Percentiles rank a stretch among this genome's conserved stretches.
These are phyloP conservation scores for Amorpha juglandis DNA, from an alignment of 2,888 invertebrate species.

Conservation along the genomic window DNA sequence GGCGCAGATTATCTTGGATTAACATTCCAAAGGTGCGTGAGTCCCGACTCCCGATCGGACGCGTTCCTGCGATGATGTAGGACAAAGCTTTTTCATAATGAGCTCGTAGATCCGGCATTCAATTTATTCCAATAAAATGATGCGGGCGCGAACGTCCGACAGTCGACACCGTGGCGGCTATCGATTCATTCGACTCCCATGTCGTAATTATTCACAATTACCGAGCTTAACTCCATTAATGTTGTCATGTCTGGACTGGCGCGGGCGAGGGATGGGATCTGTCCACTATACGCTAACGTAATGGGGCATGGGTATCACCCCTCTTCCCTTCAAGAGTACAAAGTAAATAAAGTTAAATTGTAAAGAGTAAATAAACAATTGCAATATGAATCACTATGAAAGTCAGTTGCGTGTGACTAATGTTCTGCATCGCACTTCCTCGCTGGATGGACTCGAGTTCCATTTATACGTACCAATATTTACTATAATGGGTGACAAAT, in stretches of 20 bases:
- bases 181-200: conserved; percentile 56
- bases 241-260: conserved; percentile 45
- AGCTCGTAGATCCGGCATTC: conserved; percentile 59
- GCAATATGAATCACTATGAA: conserved; percentile 24
- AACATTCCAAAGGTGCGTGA: conserved; percentile 70
- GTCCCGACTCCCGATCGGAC: conserved; percentile 53
- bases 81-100: conserved; percentile 66
- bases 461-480: conserved; percentile 7
- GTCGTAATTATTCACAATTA: conserved; percentile 73
- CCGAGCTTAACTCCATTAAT: conserved; percentile 58
- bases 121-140: conserved; percentile 79
- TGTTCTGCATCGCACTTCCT: conserved; percentile 22
- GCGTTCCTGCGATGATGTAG: conserved; percentile 52
- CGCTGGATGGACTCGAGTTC: conserved; percentile 9
- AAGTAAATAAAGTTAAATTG: conserved; percentile 23
- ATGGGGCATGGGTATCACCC: conserved; percentile 10
- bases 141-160: conserved; percentile 68
- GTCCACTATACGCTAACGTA: no score
- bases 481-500: not conserved
- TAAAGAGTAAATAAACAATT: conserved; percentile 23
- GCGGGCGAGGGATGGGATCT: conserved; percentile 32
- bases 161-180: conserved; percentile 51
- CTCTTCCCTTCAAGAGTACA: conserved; percentile 18
- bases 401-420: conserved; percentile 25
- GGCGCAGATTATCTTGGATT: conserved; percentile 77